A percentile compares a stretch with the other conserved stretches of the same genome.
Conservation (phyloP, 2,113 vertebrate genomes). For the Stigmatopora nigra region DNA sequence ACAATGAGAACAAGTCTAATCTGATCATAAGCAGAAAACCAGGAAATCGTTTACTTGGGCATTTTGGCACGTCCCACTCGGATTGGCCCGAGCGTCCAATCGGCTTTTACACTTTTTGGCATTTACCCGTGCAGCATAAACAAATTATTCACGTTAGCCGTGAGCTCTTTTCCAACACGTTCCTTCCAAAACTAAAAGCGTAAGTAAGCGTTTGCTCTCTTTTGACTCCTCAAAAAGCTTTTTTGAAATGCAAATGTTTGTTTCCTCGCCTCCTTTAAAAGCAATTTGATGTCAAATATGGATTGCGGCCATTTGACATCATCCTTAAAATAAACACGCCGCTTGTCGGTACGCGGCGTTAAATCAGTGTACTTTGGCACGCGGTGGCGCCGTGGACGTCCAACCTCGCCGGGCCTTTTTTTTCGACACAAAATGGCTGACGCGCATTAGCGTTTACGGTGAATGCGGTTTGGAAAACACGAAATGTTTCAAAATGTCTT, state of each 20-base stretch:
- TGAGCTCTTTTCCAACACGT: conserved; percentile 63
- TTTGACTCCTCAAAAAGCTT: conserved; percentile 54
- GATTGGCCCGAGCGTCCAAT: conserved; percentile 39
- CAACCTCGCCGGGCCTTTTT: conserved; percentile 65
- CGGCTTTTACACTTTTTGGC: conserved; percentile 61
- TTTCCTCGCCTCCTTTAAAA: conserved; percentile 58
- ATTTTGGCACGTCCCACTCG: conserved; percentile 44
- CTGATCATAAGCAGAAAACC: conserved; percentile 44
- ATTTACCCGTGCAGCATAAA: conserved; percentile 50
- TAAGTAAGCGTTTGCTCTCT: conserved; percentile 65
- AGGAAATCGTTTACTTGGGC: conserved; percentile 39
- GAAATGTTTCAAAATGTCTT: conserved; percentile 43
- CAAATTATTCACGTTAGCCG: conserved; percentile 60
- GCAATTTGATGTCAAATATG: conserved; percentile 66
- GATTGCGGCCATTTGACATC: conserved; percentile 71
- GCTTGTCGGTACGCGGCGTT: conserved; percentile 58
- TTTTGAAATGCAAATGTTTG: conserved; percentile 73
- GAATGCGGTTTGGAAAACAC: conserved; percentile 40
- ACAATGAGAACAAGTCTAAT: conserved; percentile 35
- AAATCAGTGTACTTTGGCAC: conserved; percentile 71
- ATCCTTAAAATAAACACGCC: conserved; percentile 62
- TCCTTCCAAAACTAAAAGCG: conserved; percentile 62
- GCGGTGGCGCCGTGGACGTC: conserved; percentile 54
- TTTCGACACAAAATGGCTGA: conserved; percentile 54
- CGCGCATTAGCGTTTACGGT: conserved; percentile 65